phyloP scores from a whole-genome alignment of 2,797 vertebrate species.

The Eremophila alpestris region DNA sequence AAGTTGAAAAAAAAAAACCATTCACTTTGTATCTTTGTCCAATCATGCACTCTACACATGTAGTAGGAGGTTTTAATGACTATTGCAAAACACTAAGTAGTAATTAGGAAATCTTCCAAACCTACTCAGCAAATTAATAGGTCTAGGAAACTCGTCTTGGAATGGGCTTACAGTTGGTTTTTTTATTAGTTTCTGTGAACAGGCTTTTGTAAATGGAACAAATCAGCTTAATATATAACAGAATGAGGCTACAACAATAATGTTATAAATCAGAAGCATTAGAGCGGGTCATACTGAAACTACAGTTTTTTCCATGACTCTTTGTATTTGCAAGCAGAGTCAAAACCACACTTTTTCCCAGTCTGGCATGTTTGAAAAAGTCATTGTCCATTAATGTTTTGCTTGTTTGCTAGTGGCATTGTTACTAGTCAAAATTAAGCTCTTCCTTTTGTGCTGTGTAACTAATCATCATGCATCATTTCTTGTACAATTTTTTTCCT shows the following conservation, averaged over 20 bases:
- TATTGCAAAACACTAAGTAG: constrained; percentile 50
- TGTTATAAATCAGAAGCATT: neutral
- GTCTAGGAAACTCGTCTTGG: constrained; percentile 11
- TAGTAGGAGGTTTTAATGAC: constrained; percentile 47
- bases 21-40: neutral
- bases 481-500: neutral
- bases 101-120: constrained; percentile 61
- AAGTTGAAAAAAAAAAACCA: neutral
- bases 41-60: neutral
- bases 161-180: constrained; percentile 24
- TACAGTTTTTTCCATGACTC: neutral
- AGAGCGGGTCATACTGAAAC: neutral
- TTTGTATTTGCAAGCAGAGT: neutral
- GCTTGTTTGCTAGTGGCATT: neutral
- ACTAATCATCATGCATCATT: neutral
- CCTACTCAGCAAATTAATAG: constrained; percentile 26
- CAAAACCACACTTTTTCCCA: neutral
- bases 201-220: neutral
- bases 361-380: neutral
- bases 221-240: neutral
- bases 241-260: neutral
- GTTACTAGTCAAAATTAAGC: neutral
- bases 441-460: neutral
- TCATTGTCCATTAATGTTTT: neutral
- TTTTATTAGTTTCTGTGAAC: neutral